These are phyloP conservation scores for Eutrigla gurnardus DNA, from an alignment of 2,797 vertebrate genomes.

Conservation along the genomic window DNA sequence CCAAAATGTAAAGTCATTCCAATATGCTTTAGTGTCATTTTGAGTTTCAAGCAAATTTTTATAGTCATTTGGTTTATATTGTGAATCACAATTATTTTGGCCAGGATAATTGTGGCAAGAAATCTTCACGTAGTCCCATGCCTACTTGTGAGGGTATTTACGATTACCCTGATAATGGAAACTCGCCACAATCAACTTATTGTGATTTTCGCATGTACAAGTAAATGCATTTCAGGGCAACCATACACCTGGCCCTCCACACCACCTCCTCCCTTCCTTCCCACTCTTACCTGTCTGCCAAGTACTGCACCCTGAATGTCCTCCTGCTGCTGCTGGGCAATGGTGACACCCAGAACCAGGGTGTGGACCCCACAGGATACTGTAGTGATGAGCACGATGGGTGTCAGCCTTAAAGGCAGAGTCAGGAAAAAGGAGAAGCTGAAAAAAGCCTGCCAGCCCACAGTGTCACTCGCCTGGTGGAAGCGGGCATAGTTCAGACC, in stretches of 20 bases:
- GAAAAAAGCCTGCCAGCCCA: conserved; percentile 97
- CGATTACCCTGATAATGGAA: too few relatives aligned
- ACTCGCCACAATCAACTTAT: too few relatives aligned
- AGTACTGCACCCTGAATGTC: conserved; percentile 81
- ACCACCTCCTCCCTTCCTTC: neutral
- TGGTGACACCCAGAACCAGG: conserved; percentile 90
- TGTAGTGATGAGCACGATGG: conserved; percentile 90
- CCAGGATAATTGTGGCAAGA: too few relatives aligned
- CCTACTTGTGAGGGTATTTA: too few relatives aligned
- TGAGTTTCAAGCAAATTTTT: too few relatives aligned
- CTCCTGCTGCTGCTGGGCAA: conserved; percentile 89
- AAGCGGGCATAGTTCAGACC: conserved; percentile 89
- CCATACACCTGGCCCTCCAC: neutral
- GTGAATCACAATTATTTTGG: neutral
- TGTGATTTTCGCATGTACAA: neutral
- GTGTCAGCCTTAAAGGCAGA: conserved; percentile 90
- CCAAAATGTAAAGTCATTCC: too few relatives aligned
- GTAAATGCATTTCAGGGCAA: neutral
- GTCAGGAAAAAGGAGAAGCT: conserved; percentile 96
- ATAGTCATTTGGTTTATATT: too few relatives aligned
- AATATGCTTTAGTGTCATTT: too few relatives aligned
- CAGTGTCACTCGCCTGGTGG: conserved; percentile 92
- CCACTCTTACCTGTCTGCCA: conserved; percentile 88
- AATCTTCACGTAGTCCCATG: too few relatives aligned
- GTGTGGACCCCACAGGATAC: conserved; percentile 92